phyloP scores from a whole-genome alignment of 2,888 invertebrate species.

The Lordiphosa andalusiaca region DNA sequence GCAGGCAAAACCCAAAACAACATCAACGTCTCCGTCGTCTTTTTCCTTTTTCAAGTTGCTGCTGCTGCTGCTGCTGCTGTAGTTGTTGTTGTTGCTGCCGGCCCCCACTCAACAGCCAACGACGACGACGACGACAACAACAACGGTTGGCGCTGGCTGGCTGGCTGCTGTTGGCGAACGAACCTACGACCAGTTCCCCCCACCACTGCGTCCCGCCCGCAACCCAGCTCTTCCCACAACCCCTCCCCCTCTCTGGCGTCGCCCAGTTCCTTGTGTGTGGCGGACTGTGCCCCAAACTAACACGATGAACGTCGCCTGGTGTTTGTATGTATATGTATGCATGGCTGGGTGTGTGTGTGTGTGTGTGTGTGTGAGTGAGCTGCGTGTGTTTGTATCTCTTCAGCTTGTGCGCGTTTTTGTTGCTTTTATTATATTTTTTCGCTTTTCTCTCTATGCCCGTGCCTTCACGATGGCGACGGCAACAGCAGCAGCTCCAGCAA shows the following conservation, averaged over 20 bases:
- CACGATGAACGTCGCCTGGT: slow-evolving; percentile 42
- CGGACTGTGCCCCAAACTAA: slow-evolving; percentile 49
- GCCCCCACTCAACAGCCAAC: neutral
- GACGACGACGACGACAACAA: no score
- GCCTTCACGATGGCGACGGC: slow-evolving; percentile 34
- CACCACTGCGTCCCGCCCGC: slow-evolving; percentile 33
- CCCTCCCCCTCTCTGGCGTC: slow-evolving; percentile 20
- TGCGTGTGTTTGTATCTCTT: slow-evolving; percentile 53
- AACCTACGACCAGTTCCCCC: slow-evolving; percentile 68
- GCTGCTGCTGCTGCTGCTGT: slow-evolving; percentile 45
- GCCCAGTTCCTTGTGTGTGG: slow-evolving; percentile 25
- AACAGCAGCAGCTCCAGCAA: slow-evolving; percentile 16
- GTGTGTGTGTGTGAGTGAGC: slow-evolving; percentile 31
- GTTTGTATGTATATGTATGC: slow-evolving; percentile 18
- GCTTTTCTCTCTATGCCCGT: slow-evolving; percentile 67
- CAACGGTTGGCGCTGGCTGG: no score
- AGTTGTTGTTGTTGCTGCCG: slow-evolving; percentile 34
- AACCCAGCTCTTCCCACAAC: no score
- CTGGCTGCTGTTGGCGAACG: slow-evolving; percentile 27
- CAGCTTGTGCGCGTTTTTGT: slow-evolving; percentile 67
- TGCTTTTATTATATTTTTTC: slow-evolving; percentile 70
- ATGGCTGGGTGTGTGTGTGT: slow-evolving; percentile 12
- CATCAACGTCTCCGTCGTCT: slow-evolving; percentile 25
- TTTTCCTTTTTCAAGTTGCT: slow-evolving; percentile 49
- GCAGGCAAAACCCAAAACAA: slow-evolving; percentile 4